phyloP scores from a whole-genome alignment of 2,888 invertebrate species.

The Spatulosminthurus flaviceps region DNA sequence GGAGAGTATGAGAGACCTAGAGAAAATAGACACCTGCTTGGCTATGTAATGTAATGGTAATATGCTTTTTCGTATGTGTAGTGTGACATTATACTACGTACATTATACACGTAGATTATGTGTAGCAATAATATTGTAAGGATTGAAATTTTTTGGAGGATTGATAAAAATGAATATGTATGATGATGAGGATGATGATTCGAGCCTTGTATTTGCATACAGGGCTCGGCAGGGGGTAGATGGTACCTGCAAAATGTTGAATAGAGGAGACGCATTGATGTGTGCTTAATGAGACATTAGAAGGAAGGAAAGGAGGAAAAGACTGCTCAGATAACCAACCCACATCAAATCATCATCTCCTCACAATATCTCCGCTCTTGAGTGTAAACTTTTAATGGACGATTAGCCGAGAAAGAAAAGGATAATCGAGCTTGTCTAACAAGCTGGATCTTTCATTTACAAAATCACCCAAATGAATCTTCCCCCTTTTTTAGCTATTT shows the following conservation, averaged over 20 bases:
- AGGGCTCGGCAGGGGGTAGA: conserved; percentile 37
- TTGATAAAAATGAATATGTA: not conserved
- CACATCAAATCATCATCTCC: conserved; percentile 22
- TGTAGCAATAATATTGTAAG: no score
- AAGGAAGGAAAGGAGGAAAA: conserved; percentile 46
- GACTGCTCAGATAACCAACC: conserved; percentile 20
- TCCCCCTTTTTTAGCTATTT: conserved; percentile 31
- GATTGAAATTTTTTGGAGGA: no score
- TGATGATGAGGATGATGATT: not conserved
- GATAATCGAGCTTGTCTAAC: conserved; percentile 58
- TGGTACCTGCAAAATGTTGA: conserved; percentile 31
- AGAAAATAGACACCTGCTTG: no score
- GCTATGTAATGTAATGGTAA: no score
- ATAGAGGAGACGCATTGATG: conserved; percentile 48
- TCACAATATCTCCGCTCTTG: conserved; percentile 36
- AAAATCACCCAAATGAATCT: conserved; percentile 35
- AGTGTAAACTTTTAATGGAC: conserved; percentile 51
- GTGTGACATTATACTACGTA: no score
- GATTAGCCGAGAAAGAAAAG: conserved; percentile 53
- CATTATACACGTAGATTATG: no score
- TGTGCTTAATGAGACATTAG: conserved; percentile 52
- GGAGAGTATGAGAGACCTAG: no score
- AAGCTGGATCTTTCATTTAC: conserved; percentile 46
- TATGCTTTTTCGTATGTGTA: no score
- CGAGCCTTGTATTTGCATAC: conserved; percentile 32